Base-by-base conservation (phyloP, 1,140 invertebrate species). In the Linepithema humile region DNA sequence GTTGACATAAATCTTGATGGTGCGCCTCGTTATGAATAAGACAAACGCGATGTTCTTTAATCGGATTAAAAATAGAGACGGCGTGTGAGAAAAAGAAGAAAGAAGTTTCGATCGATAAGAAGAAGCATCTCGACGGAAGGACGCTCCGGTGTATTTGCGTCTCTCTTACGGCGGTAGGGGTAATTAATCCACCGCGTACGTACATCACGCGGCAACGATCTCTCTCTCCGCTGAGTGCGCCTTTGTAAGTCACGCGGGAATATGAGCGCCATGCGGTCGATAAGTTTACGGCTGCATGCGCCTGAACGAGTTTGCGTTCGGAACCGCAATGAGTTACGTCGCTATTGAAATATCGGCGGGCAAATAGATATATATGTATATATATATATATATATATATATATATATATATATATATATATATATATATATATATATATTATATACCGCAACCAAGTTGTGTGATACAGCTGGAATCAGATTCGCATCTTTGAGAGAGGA, bases 221-320 rank as follows among this genome's bases (percentile, higher is more conserved):
- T 43, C 45, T 48, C 80, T 84, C 55, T 26, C 70, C 74, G 85
- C 73, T 62, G 43, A 26, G 43, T 48, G 29, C 59, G 20, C 45
- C 53, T 70, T 32, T 85, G 84, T 78, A 65, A 87, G 72, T 80
- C 40, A 50, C 62, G 55, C 83, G 77, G 75, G 57, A 69, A 86
- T 69, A 64, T 62, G 53, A 83, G 57, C 60, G 82, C 74, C 64
- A n/a, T n/a, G 53, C 35, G 70, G 67, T 87, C 85, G 78, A 87
- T 87, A 87, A 86, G 55, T 75, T 85, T 75, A 85, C 70, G 69
- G 43, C 35, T 82, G 62, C 55, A 53, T 75, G 26, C 84, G 40
- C 85, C 72, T 40, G 48, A 82, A 73, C 75, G 48, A 82, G 29
- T 83, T 75, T 83, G 60, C 64, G 83, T 86, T 74, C 64, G 78